These are phyloP conservation scores for Drosophila testacea DNA, from an alignment of 2,888 invertebrate genomes.

Conservation along the genomic window DNA sequence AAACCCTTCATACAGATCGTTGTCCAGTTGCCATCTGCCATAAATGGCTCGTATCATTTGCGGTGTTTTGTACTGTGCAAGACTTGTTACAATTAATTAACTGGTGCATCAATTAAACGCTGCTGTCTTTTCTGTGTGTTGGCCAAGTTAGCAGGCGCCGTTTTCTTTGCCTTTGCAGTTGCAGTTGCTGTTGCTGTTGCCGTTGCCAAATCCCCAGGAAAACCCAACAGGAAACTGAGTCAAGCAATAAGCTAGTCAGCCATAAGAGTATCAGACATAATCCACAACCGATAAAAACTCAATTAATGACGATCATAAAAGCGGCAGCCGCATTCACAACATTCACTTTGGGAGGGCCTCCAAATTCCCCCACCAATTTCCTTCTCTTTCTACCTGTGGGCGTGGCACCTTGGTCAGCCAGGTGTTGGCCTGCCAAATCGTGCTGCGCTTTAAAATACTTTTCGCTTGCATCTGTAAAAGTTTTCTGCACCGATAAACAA, in stretches of 20 bases:
- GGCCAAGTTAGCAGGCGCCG: conserved; percentile 51
- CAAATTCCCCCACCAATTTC: not conserved
- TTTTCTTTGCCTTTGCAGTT: not conserved
- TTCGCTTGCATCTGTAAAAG: conserved; percentile 1
- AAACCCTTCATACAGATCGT: conserved; percentile 8
- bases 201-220: conserved; percentile 51
- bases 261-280: conserved; percentile 46
- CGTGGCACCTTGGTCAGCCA: conserved; percentile 1
- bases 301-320: conserved; percentile 67
- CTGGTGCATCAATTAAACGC: conserved; percentile 75
- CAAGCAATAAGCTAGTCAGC: conserved; percentile 9
- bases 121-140: conserved; percentile 12
- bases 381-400: not conserved
- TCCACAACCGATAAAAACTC: conserved; percentile 72
- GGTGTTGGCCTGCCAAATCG: conserved; percentile 22
- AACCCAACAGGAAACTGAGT: conserved; percentile 37
- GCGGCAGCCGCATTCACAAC: conserved; percentile 36
- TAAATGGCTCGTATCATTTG: conserved; percentile 63
- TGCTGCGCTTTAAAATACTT: conserved; percentile 7
- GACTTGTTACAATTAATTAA: conserved; percentile 79
- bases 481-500: conserved; percentile 1
- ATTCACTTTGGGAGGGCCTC: conserved; percentile 14
- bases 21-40: conserved; percentile 47
- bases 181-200: conserved; percentile 14
- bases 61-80: conserved; percentile 59